Conservation (phyloP, 2,888 invertebrate genomes). For the Smittia aterrima region DNA sequence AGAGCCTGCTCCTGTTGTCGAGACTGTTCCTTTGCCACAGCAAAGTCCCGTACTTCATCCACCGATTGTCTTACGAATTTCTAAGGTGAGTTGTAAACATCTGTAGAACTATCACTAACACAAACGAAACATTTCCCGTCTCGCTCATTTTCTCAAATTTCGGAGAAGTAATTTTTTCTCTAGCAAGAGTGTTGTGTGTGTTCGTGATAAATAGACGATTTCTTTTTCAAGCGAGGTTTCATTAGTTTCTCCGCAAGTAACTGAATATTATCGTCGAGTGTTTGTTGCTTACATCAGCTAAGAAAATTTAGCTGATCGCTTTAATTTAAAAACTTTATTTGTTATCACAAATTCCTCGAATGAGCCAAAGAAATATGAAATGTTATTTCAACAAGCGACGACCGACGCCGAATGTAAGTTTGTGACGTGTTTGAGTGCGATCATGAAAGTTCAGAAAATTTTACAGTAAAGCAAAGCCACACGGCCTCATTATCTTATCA, state of each 20-base stretch:
- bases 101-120: not conserved
- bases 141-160: not conserved
- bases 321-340: not conserved
- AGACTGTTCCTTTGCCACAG: conserved; percentile 2
- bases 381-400: not conserved
- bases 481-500: not conserved
- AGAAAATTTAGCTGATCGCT: not conserved
- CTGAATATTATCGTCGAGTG: not conserved
- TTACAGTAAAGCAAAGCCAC: not conserved
- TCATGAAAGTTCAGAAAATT: not conserved
- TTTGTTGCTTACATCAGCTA: not conserved
- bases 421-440: not conserved
- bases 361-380: conserved; percentile 4
- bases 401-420: not conserved
- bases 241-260: conserved; percentile 3
- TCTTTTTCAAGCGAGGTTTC: not conserved
- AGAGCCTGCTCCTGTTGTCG: too few species aligned
- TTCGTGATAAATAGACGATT: conserved; percentile 19
- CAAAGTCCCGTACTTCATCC: conserved; percentile 58
- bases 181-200: not conserved
- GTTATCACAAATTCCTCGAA: not conserved
- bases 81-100: conserved; percentile 65
- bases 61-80: conserved; percentile 84
- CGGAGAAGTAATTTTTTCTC: not conserved
- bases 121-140: not conserved